These are phyloP conservation scores for Apostichopus japonicus DNA, from an alignment of 35 echinoderm and acorn worm species.

Conservation along the genomic window DNA sequence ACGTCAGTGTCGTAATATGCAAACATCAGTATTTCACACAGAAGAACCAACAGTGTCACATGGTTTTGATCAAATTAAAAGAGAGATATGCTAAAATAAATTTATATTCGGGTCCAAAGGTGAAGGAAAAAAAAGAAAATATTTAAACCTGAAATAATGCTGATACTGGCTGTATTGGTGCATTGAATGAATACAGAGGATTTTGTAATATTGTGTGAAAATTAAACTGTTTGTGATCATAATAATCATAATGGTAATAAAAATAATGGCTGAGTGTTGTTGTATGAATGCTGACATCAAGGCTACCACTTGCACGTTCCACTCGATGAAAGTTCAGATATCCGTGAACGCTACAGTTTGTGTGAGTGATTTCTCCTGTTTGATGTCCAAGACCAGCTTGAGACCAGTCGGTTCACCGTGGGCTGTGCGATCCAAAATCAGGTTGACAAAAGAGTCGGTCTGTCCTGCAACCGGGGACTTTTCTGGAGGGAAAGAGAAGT, in stretches of 20 bases:
- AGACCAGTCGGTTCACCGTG: slow-evolving; percentile 62
- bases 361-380: neutral
- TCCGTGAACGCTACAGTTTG: neutral
- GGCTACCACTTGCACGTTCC: too few relatives aligned
- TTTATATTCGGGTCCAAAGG: neutral
- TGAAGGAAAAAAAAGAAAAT: neutral
- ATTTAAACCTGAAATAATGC: neutral
- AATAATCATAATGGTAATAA: too few relatives aligned
- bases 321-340: too few relatives aligned
- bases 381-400: slow-evolving; percentile 32
- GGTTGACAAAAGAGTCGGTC: slow-evolving; percentile 89
- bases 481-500: slow-evolving; percentile 21
- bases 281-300: too few relatives aligned
- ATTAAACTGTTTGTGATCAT: neutral
- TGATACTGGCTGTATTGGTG: neutral
- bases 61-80: too few relatives aligned
- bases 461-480: slow-evolving; percentile 72
- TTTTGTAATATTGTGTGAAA: neutral
- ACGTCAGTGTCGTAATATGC: too few relatives aligned
- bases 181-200: neutral
- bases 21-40: too few relatives aligned
- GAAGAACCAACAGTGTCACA: too few relatives aligned
- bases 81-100: neutral
- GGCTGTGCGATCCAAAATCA: slow-evolving; percentile 88
- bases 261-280: too few relatives aligned